Conservation (phyloP, 2,888 invertebrate species). For the Diadromus collaris region DNA sequence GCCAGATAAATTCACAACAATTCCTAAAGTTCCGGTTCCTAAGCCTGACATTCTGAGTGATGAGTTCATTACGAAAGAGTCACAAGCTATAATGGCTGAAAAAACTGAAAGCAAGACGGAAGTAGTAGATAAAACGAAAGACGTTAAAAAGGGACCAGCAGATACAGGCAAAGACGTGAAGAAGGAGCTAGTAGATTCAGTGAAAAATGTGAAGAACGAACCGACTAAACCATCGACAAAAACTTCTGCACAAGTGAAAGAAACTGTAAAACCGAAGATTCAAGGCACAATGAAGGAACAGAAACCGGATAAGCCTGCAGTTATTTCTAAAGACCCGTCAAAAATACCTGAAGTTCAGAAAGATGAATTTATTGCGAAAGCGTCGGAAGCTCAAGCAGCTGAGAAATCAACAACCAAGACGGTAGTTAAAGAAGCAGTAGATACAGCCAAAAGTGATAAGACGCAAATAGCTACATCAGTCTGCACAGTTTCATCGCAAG, state of each 20-base stretch:
- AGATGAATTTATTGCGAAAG: slow-evolving; percentile 53
- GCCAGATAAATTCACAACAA: not conserved
- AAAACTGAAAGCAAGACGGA: slow-evolving; percentile 9
- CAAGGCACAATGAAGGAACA: not conserved
- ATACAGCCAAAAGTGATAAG: not conserved
- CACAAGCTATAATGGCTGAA: slow-evolving; percentile 3
- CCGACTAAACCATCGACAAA: not conserved
- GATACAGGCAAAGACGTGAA: not conserved
- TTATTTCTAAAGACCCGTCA: slow-evolving; percentile 22
- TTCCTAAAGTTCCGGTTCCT: not conserved
- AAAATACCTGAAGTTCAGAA: slow-evolving; percentile 34
- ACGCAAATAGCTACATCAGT: not conserved
- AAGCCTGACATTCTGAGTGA: slow-evolving; percentile 1
- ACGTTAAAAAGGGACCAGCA: not conserved
- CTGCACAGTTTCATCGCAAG: not conserved
- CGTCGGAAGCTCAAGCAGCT: slow-evolving; percentile 28
- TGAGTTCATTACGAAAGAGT: slow-evolving; percentile 6
- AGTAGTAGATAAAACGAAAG: not conserved
- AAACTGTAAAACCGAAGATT: not conserved
- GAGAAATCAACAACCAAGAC: slow-evolving; percentile 12
- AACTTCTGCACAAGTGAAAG: not conserved
- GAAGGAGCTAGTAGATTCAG: not conserved
- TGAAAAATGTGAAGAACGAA: not conserved
- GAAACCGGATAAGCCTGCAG: not conserved
- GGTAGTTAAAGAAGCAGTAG: not conserved